Percentiles rank a stretch among this genome's conserved stretches.
phyloP scores from a whole-genome alignment of 2,888 invertebrate species.

The Ecdyonurus torrentis region DNA sequence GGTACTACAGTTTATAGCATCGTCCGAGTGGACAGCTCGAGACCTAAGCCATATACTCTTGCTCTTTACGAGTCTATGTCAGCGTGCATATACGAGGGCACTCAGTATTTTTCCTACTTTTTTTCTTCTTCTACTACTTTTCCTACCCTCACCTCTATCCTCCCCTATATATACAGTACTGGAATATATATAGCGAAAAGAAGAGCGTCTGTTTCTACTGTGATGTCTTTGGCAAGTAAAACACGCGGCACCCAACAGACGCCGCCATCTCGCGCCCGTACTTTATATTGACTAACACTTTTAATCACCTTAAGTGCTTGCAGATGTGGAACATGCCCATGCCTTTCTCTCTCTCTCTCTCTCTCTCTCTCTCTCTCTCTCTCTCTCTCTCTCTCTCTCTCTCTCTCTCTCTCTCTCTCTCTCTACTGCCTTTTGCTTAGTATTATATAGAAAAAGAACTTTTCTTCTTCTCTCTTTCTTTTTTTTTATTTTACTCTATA shows the following conservation, averaged over 20 bases:
- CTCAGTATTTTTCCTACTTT: not conserved
- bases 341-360: not conserved
- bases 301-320: slow-evolving; percentile 4
- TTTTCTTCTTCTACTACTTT: no score
- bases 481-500: no score
- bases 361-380: not conserved
- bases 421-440: no score
- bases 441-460: not conserved
- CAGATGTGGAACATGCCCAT: not conserved
- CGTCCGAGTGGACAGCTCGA: not conserved
- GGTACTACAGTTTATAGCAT: not conserved
- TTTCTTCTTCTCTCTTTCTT: no score
- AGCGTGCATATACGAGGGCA: not conserved
- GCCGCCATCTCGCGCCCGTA: not conserved
- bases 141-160: no score
- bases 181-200: no score
- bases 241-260: not conserved
- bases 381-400: no score
- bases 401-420: no score
- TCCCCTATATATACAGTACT: no score
- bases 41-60: not conserved
- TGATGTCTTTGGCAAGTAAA: not conserved
- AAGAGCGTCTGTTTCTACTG: not conserved
- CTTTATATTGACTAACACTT: not conserved
- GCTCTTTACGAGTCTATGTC: not conserved